Evolutionary conservation across 1,140 invertebrate species (phyloP).

Genomic region (Hyles vespertilio): DNA sequence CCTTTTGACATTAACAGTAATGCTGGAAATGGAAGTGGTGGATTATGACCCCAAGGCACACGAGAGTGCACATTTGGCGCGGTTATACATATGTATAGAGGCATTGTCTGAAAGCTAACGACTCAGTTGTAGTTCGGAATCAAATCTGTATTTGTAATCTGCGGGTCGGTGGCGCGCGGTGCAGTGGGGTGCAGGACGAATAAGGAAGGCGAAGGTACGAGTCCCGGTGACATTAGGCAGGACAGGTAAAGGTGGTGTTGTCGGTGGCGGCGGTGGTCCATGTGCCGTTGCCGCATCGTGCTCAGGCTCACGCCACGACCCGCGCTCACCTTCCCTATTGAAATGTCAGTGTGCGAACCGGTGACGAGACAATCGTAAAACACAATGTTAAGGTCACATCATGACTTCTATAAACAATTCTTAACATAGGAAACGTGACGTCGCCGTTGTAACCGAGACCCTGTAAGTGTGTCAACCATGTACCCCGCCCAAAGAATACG

Average conservation of each 20-base stretch:
- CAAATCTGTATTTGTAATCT: not conserved
- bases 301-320: slow-evolving; percentile 60
- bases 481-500: slow-evolving; percentile 36
- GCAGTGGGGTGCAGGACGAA: not conserved
- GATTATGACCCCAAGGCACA: no score
- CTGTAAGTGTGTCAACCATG: slow-evolving; percentile 64
- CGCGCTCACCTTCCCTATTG: slow-evolving; percentile 67
- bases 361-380: slow-evolving; percentile 73
- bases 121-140: no score
- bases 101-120: no score
- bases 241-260: slow-evolving; percentile 7
- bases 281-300: slow-evolving; percentile 46
- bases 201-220: no score
- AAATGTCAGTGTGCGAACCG: slow-evolving; percentile 68
- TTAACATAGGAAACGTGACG: slow-evolving; percentile 71
- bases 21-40: no score
- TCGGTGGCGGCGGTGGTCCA: slow-evolving; percentile 28
- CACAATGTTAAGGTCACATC: slow-evolving; percentile 74
- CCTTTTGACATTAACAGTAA: no score
- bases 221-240: no score
- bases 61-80: no score
- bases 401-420: slow-evolving; percentile 74
- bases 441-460: slow-evolving; percentile 55
- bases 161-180: slow-evolving; percentile 5
- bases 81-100: no score